Conservation (phyloP, 2,113 vertebrate species). For the Damaliscus lunatus region DNA sequence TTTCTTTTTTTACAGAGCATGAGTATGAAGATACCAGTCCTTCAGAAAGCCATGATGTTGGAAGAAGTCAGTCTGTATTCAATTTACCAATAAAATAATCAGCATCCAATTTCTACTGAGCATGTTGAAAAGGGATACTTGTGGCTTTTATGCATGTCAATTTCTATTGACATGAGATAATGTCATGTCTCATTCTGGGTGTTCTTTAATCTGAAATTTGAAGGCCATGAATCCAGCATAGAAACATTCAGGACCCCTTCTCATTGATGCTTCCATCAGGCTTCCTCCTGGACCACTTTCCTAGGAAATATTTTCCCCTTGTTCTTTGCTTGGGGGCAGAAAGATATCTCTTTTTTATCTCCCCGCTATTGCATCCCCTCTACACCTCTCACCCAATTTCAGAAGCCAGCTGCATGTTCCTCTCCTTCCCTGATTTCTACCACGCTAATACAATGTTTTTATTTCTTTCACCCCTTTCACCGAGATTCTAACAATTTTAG, state of each 20-base stretch:
- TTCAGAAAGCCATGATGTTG: background rate
- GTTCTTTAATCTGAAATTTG: background rate
- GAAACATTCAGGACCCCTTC: background rate
- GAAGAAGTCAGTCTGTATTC: background rate
- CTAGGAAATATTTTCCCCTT: background rate
- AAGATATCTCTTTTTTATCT: no score
- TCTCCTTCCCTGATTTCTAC: background rate
- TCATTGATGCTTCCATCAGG: background rate
- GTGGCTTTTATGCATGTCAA: no score
- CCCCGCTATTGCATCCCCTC: no score
- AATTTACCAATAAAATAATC: background rate
- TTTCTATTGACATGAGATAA: no score
- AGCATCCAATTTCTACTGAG: background rate
- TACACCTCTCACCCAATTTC: fast-evolving
- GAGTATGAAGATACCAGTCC: background rate
- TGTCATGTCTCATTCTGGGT: background rate
- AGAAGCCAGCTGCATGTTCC: background rate
- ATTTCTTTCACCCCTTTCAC: background rate
- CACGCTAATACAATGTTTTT: background rate
- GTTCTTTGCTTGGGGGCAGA: background rate
- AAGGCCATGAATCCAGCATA: background rate
- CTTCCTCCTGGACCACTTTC: background rate
- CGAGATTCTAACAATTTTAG: background rate
- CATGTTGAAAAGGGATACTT: no score
- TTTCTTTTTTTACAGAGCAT: background rate